Base-by-base conservation (phyloP, 2,888 invertebrate genomes). In the Marronus borbonicus region DNA sequence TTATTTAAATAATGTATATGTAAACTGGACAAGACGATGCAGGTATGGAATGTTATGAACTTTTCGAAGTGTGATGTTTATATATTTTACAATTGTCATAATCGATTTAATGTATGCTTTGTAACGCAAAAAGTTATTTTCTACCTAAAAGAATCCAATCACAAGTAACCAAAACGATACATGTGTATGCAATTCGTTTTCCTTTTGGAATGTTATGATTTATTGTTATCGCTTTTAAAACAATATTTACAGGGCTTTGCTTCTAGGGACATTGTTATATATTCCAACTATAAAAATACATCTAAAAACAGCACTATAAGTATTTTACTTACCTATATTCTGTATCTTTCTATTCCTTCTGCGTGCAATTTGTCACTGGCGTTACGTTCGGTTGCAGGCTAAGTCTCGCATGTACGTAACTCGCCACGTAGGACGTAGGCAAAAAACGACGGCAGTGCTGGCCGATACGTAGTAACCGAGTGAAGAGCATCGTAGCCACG, bases 161-260 rank as follows among this genome's bases (percentile, higher is more conserved):
- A 17, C 17, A 72, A 52, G 39, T 55, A 49, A 44, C 49, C 62
- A 77, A 62, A 55, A 78, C 39, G 55, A 76, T 76, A 75, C 39
- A 39, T 79, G 64, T 76, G 39, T 76, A 76, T 60, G 70, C 50
- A 75, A 58, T 81, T 82, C 81, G 58, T 83, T 76, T 76, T 28
- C 58, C 66, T 85, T 17, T 85, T 85, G 86, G 87, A 87, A 83
- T 87, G 87, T 87, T 86, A 83, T 80, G 81, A 81, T 83, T 83
- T 84, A 84, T 84, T 86, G 86, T 86, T 86, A 86, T 83, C 85
- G 86, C 86, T 86, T 85, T 84, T 84, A 78, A 83, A 83, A 84
- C 81, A 82, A 83, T 84, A 85, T 83, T 83, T 84, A 85, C 84
- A 86, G 85, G 85, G 86, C 86, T 87, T 87, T 85, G 87, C 88